These are phyloP conservation scores for Alviniconcha strummeri DNA, from an alignment of 2,888 invertebrate genomes.

Conservation along the genomic window DNA sequence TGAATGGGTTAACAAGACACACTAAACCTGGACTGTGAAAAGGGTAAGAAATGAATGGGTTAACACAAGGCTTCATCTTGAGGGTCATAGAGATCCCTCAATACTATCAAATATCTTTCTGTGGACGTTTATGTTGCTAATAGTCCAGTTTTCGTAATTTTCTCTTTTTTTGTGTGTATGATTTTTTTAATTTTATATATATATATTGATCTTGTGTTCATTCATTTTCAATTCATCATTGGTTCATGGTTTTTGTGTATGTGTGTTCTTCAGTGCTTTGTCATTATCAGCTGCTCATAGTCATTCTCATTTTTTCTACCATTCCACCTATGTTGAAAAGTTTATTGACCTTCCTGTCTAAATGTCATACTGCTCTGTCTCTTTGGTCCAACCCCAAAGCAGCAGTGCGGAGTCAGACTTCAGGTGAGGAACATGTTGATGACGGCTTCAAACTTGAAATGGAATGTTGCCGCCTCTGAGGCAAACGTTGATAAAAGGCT, in stretches of 20 bases:
- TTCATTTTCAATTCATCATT: not conserved
- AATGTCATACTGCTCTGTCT: conserved; percentile 18
- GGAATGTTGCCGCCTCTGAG: too few relatives aligned
- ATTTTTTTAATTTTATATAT: too few relatives aligned
- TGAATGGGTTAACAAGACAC: too few relatives aligned
- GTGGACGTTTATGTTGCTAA: too few relatives aligned
- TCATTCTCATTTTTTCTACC: not conserved
- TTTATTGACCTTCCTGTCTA: not conserved
- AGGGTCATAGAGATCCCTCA: too few relatives aligned
- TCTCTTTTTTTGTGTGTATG: too few relatives aligned
- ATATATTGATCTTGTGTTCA: not conserved
- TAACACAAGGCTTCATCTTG: too few relatives aligned
- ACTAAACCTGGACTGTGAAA: too few relatives aligned
- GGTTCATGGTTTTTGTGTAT: not conserved
- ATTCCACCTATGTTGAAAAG: not conserved
- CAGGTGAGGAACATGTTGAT: conserved; percentile 43
- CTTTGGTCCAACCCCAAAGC: conserved; percentile 33
- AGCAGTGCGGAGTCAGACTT: conserved; percentile 55
- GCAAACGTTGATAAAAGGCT: too few relatives aligned
- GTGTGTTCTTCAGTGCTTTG: not conserved
- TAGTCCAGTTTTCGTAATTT: too few relatives aligned
- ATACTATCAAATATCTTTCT: too few relatives aligned
- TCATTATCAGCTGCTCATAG: not conserved
- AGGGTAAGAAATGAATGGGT: too few relatives aligned
- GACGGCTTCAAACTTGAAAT: not conserved